Evolutionary conservation across 1,140 invertebrate genomes (phyloP), one percentile per base, ranked within the genome.

Genomic region (Drosophila ambigua): DNA sequence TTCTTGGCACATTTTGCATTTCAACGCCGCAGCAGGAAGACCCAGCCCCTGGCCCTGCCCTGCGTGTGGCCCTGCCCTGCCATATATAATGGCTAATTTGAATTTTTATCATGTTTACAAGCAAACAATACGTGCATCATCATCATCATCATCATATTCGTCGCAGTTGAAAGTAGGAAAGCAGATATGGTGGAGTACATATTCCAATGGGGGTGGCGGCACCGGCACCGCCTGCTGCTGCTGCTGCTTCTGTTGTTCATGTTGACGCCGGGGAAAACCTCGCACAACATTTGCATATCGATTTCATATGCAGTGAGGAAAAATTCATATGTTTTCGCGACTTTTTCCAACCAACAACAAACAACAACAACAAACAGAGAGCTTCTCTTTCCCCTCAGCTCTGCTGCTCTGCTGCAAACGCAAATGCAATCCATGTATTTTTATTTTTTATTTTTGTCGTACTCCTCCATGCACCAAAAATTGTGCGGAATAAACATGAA

Each of bases 101-200:
- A 88, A 88, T 88, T 88, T 88, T 88, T 88, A 88, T 88, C 83
- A 88, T 88, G 83, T 88, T 88, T 88, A 89, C 83, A 89, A 88
- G 83, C 83, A 89, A 88, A 88, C 83, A 89, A 87, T 88, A 88
- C 84, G 83, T 88, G 83, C 83, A 88, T 84, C 84, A 89, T 88
- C 83, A 88, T 88, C 72, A 60, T 75, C 46, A 52, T 65, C 52
- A 48, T 50, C 28, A n/a, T 51, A 13, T 9, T 41, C 24, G 20
- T 45, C 23, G 50, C 46, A 45, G 20, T 43, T 16, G 62, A 45
- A 48, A 31, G 54, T 59, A 64, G 54, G 60, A 68, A 28, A 28
- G 26, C 26, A 28, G 26, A 24, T 24, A 24, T 24, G 28, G 20
- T 24, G 28, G 20, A 2, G 20, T 20, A 20, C 20, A 20, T 20